phyloP scores from a whole-genome alignment of 1,140 invertebrate species.

The Potamilus streckersoni region DNA sequence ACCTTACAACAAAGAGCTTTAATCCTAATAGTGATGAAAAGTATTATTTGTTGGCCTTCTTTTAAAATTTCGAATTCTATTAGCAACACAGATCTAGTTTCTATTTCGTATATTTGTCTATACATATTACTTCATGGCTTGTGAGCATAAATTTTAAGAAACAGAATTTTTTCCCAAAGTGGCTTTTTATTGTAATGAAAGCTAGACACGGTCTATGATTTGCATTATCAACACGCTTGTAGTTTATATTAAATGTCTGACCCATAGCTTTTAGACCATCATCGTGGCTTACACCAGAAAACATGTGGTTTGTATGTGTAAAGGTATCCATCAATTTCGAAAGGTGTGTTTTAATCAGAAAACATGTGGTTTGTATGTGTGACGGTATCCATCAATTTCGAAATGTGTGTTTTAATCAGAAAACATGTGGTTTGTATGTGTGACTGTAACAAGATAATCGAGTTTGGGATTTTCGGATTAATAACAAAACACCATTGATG shows the following conservation, averaged over 20 bases:
- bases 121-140: conserved; percentile 15
- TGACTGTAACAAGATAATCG: too few species aligned
- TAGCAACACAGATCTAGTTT: neutral
- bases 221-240: conserved; percentile 46
- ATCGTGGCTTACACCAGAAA: conserved; percentile 63
- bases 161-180: conserved; percentile 2
- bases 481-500: too few species aligned
- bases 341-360: too few species aligned
- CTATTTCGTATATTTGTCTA: conserved; percentile 5
- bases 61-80: neutral
- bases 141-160: conserved; percentile 4
- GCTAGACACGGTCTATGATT: conserved; percentile 21
- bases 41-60: too few species aligned
- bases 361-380: too few species aligned
- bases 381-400: too few species aligned
- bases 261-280: conserved; percentile 59
- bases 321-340: conserved; percentile 66
- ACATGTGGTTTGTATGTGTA: conserved; percentile 42
- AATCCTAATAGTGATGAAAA: too few species aligned
- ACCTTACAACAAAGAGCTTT: too few species aligned
- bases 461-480: too few species aligned
- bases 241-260: conserved; percentile 52
- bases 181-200: conserved; percentile 8
- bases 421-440: too few species aligned
- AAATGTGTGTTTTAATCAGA: too few species aligned